These are phyloP conservation scores for Glaucidium brasilianum DNA, from an alignment of 2,113 vertebrate species.

Conservation along the genomic window DNA sequence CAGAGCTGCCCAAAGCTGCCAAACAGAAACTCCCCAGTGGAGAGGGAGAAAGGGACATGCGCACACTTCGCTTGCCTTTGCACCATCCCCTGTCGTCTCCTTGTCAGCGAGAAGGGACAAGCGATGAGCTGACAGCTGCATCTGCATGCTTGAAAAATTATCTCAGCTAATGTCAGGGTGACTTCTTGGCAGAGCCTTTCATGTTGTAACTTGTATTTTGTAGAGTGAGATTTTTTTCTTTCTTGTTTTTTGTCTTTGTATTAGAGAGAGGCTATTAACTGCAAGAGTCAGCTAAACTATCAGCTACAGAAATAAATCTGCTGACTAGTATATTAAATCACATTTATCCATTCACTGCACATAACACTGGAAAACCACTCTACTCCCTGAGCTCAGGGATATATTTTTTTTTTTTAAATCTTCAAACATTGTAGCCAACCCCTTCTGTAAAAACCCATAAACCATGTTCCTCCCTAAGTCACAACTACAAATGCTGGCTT, in stretches of 20 bases:
- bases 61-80: fast-evolving
- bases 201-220: neutral
- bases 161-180: neutral
- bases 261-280: neutral
- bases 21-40: neutral
- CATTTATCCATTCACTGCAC: neutral
- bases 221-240: neutral
- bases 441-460: neutral
- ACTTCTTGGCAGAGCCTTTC: constrained; percentile 1
- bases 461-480: neutral
- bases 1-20: neutral
- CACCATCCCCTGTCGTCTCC: neutral
- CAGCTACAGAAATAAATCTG: constrained; percentile 24
- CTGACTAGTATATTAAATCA: constrained; percentile 17
- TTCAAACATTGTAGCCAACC: neutral
- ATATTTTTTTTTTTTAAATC: neutral
- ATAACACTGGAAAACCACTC: neutral
- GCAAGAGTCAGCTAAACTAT: neutral
- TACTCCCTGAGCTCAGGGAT: neutral
- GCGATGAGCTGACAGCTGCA: neutral
- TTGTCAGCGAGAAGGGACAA: neutral
- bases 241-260: neutral
- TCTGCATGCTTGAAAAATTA: neutral
- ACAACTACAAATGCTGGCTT: neutral
- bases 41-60: neutral